A percentile compares a stretch with the other conserved stretches of the same genome.
Conservation (phyloP, 2,113 vertebrate species). For the Nyctibius bracteatus region DNA sequence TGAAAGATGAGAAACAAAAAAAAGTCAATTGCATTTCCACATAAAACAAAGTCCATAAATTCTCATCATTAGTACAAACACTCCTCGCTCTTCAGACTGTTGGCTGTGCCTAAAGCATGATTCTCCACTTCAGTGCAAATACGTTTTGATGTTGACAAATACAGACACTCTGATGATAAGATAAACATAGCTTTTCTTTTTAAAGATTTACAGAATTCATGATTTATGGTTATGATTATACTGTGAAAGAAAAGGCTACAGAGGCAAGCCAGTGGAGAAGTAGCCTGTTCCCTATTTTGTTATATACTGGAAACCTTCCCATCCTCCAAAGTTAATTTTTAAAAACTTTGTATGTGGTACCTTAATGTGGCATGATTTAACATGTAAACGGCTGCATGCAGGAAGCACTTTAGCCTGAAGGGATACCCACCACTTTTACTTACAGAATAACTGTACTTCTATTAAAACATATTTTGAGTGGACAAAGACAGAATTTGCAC, state of each 20-base stretch:
- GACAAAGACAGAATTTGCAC: not conserved
- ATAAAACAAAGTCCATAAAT: not conserved
- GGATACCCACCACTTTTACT: not conserved
- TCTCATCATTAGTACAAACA: not conserved
- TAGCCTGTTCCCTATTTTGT: not conserved
- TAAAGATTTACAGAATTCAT: not conserved
- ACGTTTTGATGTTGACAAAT: not conserved
- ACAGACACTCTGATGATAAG: not conserved
- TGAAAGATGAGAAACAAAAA: slow-evolving; percentile 37
- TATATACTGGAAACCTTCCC: not conserved
- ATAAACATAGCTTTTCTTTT: not conserved
- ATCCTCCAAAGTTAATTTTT: not conserved
- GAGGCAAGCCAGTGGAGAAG: not conserved
- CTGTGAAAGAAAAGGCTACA: not conserved
- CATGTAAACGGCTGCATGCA: slow-evolving; percentile 8
- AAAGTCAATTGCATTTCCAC: not conserved
- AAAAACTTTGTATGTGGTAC: not conserved
- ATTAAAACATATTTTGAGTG: not conserved
- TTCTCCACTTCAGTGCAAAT: not conserved
- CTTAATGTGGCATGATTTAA: not conserved
- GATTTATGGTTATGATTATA: not conserved
- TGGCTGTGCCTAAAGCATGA: not conserved
- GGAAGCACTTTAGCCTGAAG: not conserved
- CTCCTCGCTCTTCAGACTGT: not conserved
- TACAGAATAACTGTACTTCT: not conserved